Conservation (phyloP, 2,888 invertebrate genomes). For the Epistrophella euchroma region DNA sequence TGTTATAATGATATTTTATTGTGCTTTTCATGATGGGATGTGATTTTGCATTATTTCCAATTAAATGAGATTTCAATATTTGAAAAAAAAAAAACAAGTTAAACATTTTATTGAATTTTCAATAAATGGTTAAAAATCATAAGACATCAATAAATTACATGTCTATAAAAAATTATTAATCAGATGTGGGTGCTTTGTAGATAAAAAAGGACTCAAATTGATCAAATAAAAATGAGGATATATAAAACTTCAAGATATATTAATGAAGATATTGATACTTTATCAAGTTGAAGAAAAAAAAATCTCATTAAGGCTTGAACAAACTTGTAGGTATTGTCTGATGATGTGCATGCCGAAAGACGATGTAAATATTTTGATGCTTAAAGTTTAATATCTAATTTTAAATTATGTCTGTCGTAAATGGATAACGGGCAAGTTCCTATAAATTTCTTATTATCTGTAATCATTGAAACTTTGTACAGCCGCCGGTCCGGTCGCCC, state of each 20-base stretch:
- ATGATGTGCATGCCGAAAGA: not conserved
- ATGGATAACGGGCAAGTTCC: conserved; percentile 2
- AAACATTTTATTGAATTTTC: conserved; percentile 4
- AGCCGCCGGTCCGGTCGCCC: not conserved
- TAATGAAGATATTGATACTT: not conserved
- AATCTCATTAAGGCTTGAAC: no score
- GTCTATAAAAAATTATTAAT: not conserved
- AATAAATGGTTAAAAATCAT: not conserved
- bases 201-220: not conserved
- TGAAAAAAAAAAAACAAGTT: not conserved
- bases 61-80: conserved; percentile 1
- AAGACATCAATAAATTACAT: not conserved
- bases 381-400: not conserved
- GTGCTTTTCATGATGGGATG: not conserved
- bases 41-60: conserved; percentile 18
- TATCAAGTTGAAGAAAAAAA: not conserved
- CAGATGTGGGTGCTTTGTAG: not conserved
- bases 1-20: conserved; percentile 15
- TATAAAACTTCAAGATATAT: not conserved
- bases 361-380: not conserved
- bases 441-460: conserved; percentile 7
- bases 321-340: not conserved
- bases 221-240: not conserved
- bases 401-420: not conserved
- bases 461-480: not conserved